A percentile compares a stretch with the other conserved stretches of the same genome.
phyloP scores from a whole-genome alignment of 2,888 invertebrate species.

The Girardia tigrina region DNA sequence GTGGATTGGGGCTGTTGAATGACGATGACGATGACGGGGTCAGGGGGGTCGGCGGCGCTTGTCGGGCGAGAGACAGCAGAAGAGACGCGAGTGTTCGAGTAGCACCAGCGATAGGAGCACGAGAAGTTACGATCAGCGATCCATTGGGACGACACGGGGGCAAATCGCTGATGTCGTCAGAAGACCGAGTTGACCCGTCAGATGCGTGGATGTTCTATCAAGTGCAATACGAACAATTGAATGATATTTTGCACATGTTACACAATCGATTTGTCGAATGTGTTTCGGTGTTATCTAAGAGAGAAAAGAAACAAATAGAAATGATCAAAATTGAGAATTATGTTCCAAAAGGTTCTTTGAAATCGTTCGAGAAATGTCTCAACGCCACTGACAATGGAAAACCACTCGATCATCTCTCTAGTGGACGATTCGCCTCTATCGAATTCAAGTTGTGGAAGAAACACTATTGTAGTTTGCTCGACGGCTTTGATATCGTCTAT shows the following conservation, averaged over 20 bases:
- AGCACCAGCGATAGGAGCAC: neutral
- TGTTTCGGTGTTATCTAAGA: conserved; percentile 2
- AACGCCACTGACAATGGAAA: neutral
- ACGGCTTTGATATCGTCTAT: conserved; percentile 29
- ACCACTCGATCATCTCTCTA: too few relatives aligned
- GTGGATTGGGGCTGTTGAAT: too few relatives aligned
- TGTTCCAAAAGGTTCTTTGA: neutral
- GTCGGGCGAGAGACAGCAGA: too few relatives aligned
- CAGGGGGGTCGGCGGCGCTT: neutral
- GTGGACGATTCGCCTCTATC: neutral
- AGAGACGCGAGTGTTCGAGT: neutral
- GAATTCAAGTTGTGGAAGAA: conserved; percentile 25
- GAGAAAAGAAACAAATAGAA: neutral
- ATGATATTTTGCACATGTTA: neutral
- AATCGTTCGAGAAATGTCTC: neutral
- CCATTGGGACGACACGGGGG: neutral
- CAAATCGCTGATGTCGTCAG: neutral
- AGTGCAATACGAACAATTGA: neutral
- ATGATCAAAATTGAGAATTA: conserved; percentile 11
- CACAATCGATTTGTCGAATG: conserved; percentile 1
- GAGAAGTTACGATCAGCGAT: too few relatives aligned
- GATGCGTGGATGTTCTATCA: neutral
- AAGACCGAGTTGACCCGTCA: too few relatives aligned
- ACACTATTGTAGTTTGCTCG: conserved; percentile 28
- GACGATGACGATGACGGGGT: neutral